A percentile compares a stretch with the other conserved stretches of the same genome.
Evolutionary conservation across 2,888 invertebrate species (phyloP).

Genomic region (Melikaiella ostensackeni): DNA sequence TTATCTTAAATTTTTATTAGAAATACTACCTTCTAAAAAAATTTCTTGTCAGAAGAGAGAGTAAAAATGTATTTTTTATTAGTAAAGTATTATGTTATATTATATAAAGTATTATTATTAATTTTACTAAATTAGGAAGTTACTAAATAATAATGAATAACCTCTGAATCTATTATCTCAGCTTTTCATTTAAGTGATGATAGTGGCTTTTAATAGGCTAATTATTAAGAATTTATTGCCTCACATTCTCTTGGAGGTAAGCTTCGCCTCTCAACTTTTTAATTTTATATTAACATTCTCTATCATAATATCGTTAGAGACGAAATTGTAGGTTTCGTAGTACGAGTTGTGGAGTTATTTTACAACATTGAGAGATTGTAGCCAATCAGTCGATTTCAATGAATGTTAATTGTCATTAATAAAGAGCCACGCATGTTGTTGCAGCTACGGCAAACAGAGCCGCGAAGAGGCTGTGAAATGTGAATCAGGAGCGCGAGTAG

Average conservation of each 20-base stretch:
- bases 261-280: background rate
- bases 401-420: conserved; percentile 78
- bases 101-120: too few relatives aligned
- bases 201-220: background rate
- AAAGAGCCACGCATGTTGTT: conserved; percentile 77
- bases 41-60: too few relatives aligned
- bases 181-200: background rate
- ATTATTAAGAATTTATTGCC: background rate
- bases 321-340: background rate
- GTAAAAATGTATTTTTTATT: too few relatives aligned
- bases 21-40: too few relatives aligned
- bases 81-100: background rate
- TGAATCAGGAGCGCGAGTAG: conserved; percentile 50
- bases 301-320: background rate
- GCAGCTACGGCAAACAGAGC: conserved; percentile 75
- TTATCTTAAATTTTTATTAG: background rate
- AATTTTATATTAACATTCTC: background rate
- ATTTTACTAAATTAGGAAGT: background rate
- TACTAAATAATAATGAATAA: background rate
- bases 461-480: conserved; percentile 71
- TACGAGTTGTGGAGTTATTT: background rate
- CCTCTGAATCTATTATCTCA: too few relatives aligned
- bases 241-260: background rate
- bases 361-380: conserved; percentile 10
- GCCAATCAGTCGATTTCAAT: conserved; percentile 48